Conservation (phyloP, 2,113 vertebrate species). For the Corythaixoides concolor region DNA sequence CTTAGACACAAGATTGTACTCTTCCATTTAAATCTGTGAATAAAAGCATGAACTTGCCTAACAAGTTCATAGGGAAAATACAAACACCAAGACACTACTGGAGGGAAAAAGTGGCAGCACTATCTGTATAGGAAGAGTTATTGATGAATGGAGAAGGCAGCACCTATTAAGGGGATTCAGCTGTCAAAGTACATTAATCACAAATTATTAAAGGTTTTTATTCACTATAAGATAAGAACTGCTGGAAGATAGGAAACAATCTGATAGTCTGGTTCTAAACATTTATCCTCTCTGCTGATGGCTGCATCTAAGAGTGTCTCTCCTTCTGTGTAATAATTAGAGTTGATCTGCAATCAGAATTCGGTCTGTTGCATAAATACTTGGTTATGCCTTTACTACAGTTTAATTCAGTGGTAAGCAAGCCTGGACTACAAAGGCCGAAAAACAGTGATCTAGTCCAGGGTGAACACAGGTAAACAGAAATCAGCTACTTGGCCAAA, state of each 20-base stretch:
- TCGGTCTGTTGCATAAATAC: neutral
- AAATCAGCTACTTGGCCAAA: neutral
- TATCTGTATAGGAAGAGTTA: neutral
- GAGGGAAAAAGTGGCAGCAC: neutral
- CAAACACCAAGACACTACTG: neutral
- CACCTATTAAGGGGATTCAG: neutral
- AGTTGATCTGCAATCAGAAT: neutral
- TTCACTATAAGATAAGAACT: neutral
- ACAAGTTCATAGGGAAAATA: neutral
- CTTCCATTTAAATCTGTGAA: neutral
- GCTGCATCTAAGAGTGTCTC: neutral
- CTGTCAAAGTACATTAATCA: neutral
- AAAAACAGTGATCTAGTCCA: neutral
- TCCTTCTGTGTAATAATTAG: neutral
- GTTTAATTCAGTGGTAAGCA: neutral
- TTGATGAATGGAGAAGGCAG: neutral
- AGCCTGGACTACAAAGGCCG: neutral
- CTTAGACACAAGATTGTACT: neutral
- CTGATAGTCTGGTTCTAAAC: neutral
- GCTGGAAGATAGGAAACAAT: neutral
- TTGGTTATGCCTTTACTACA: neutral
- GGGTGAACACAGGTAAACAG: neutral
- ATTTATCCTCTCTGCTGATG: neutral
- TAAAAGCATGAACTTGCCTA: neutral
- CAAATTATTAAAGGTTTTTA: neutral